A percentile compares a stretch with the other conserved stretches of the same genome.
Evolutionary conservation across 1,140 invertebrate genomes (phyloP).

Genomic region (silkworm (Bombyx mori)): ASM3026992v2 NC_085128.1:6845001-6845500

Average conservation of each 20-base stretch:
- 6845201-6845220: too few relatives aligned
- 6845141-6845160: slow-evolving; percentile 14
- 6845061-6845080: slow-evolving; percentile 14
- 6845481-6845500: slow-evolving; percentile 91
- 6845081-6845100: slow-evolving; percentile 1
- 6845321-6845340: not conserved
- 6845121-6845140: slow-evolving; percentile 9
- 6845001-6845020: too few relatives aligned
- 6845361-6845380: too few relatives aligned
- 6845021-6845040: too few relatives aligned
- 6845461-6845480: slow-evolving; percentile 95
- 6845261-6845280: not conserved
- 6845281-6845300: not conserved
- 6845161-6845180: slow-evolving; percentile 12
- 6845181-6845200: slow-evolving; percentile 6
- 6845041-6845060: slow-evolving; percentile 6
- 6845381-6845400: not conserved
- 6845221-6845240: not conserved
- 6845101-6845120: slow-evolving; percentile 14
- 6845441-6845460: slow-evolving; percentile 79
- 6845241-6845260: not conserved
- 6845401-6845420: too few relatives aligned
- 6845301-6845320: not conserved
- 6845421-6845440: too few relatives aligned
- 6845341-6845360: not conserved